phyloP scores from a whole-genome alignment of 2,113 vertebrate species.

The Cyanoderma ruficeps region DNA sequence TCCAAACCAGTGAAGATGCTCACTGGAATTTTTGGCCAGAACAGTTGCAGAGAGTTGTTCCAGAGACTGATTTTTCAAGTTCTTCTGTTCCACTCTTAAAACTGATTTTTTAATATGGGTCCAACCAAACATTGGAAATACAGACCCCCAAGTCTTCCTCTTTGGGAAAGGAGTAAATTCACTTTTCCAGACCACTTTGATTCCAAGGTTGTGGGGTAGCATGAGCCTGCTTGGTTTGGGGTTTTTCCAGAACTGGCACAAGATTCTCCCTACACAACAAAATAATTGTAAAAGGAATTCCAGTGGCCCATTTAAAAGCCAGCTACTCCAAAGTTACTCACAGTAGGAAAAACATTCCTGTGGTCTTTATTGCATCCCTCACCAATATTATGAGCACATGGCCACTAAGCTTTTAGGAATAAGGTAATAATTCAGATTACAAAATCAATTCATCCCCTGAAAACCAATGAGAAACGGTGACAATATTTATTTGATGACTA shows the following conservation, averaged over 20 bases:
- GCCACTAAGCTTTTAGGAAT: not conserved
- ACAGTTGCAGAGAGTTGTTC: not conserved
- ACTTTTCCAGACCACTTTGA: not conserved
- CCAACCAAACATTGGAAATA: not conserved
- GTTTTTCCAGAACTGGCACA: not conserved
- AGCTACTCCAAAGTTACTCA: not conserved
- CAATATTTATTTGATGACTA: not conserved
- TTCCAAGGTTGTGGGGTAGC: not conserved
- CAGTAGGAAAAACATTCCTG: not conserved
- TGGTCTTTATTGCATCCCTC: not conserved
- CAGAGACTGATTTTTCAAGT: not conserved
- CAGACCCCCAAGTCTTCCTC: not conserved
- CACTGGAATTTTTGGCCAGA: not conserved
- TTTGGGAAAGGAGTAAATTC: not conserved
- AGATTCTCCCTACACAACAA: not conserved
- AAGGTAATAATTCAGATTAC: not conserved
- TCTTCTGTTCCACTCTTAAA: not conserved
- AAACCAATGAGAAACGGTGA: not conserved
- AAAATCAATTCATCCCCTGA: not conserved
- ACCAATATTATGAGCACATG: rapidly evolving
- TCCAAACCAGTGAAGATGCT: not conserved
- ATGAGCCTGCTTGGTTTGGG: not conserved
- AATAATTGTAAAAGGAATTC: not conserved
- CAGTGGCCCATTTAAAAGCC: not conserved
- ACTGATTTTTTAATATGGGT: not conserved